These are phyloP conservation scores for Chaetophractus vellerosus DNA, from an alignment of 2,797 vertebrate species.

Conservation along the genomic window DNA sequence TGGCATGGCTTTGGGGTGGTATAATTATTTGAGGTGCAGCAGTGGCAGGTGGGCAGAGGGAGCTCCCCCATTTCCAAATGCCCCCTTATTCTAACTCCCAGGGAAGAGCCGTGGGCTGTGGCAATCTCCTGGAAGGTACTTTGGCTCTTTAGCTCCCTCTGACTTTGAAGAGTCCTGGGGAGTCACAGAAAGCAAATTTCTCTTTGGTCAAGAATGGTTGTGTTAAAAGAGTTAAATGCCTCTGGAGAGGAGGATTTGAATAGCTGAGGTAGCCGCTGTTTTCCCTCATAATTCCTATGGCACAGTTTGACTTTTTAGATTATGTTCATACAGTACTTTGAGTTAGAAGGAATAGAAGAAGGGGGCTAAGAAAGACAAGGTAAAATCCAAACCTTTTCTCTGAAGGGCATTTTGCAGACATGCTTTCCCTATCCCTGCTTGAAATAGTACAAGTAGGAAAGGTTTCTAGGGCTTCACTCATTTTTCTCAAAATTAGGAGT, in stretches of 20 bases:
- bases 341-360: conserved; percentile 32
- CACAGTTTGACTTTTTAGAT: background rate
- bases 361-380: background rate
- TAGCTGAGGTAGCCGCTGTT: background rate
- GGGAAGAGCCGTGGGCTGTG: background rate
- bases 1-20: background rate
- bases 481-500: conserved; percentile 26
- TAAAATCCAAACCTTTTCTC: background rate
- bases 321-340: background rate
- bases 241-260: background rate
- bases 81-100: background rate
- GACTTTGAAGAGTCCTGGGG: background rate
- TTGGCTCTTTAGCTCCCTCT: background rate
- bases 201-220: background rate
- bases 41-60: background rate
- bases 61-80: background rate
- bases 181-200: conserved; percentile 23
- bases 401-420: background rate
- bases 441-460: background rate
- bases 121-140: background rate
- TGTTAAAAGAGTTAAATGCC: background rate
- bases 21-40: background rate
- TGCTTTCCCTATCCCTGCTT: background rate
- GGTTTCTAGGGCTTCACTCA: background rate
- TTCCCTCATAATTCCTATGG: background rate